Evolutionary conservation across 2,797 vertebrate species (phyloP), one percentile per base, ranked within the genome.

Genomic region (Diplodus puntazzo): DNA sequence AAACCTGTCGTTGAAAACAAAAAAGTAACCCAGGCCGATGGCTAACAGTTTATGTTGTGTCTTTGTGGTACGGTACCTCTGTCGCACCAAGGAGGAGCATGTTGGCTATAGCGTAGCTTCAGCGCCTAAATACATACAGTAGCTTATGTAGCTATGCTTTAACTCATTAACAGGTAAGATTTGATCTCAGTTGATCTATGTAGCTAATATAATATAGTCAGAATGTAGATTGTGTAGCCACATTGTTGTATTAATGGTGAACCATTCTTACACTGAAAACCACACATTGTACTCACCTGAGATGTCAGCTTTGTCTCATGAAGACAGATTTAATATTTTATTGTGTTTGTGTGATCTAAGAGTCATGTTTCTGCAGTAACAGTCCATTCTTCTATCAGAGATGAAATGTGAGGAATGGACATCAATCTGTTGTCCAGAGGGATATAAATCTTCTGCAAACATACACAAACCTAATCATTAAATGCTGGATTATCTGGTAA

Each of bases 281-380:
- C n/a, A 20, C 5, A 54, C 12, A 48, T 60, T 54, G 46, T 57
- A 77, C 70, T 72, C 59, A 75, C 70, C 54, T 14, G 5, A 54
- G 25, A 50, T 42, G 50, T 58, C 39, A 27, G 5, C 11, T 63
- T 3, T 58, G 39, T 23, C 21, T 59, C 52, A 63, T 20, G 30
- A 53, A 3, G 43, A 74, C 60, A 43, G 20, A 63, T 68, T 52
- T 54, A 20, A 21, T 27, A 17, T 18, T 42, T 12, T 27, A 4
- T 2, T 79, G 46, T n/a, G 42, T 73, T 57, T 55, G 45, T 34
- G 11, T 6, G 0, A 58, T 12, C 23, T 55, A 11, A 49, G 16
- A 54, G 17, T 50, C 3, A 0, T n/a, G 48, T 74, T 23, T 65
- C 16, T 70, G 49, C 13, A 48, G 34, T 49, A 20, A 50, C 23